Base-by-base conservation (phyloP, 2,888 invertebrate genomes). In the Hyalella azteca region DNA sequence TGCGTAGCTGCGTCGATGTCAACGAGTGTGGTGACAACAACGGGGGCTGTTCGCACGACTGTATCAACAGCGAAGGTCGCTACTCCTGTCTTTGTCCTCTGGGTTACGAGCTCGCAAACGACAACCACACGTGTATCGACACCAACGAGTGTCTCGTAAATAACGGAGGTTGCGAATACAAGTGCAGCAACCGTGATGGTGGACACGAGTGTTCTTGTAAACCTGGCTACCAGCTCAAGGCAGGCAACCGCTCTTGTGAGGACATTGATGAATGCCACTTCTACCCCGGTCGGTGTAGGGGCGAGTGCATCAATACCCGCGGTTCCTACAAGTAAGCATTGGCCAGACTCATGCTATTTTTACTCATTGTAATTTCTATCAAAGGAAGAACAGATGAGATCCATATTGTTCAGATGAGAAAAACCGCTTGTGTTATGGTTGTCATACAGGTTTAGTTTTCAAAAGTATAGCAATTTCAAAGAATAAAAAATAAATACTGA, bases 41-140 rank as follows among this genome's bases (percentile, higher is more conserved):
- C 89, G 92, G 89, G 54, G 90, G 90, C n/a, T 92, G 92, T 82
- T 91, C 90, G 59, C 90, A 90, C 81, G 88, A 89, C 59, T 92
- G 92, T 86, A 87, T 88, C 76, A 89, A 89, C 85, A 87, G 88
- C 26, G 86, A 88, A 76, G 89, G 89, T 29, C 88, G 88, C 48
- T 89, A 86, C 85, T 88, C 89, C 81, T 93, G 93, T 86, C 87
- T 87, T n/a, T 93, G 93, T 85, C 90, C 90, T 19, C 86, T 87
- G 2, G 92, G 92, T 0, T 91, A 89, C 86, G 85, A 86, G 9
- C 87, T 86, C n/a, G 85, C 85, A 5, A 40, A 54, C 1, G 84
- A 85, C 78, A 50, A 77, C n/a, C 83, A 82, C 54, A 84, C 83
- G 15, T 85, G 85, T 54, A 73, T 79, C 29, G 88, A 87, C 84